phyloP scores from a whole-genome alignment of 2,113 vertebrate genomes.

The Cervus canadensis region DNA sequence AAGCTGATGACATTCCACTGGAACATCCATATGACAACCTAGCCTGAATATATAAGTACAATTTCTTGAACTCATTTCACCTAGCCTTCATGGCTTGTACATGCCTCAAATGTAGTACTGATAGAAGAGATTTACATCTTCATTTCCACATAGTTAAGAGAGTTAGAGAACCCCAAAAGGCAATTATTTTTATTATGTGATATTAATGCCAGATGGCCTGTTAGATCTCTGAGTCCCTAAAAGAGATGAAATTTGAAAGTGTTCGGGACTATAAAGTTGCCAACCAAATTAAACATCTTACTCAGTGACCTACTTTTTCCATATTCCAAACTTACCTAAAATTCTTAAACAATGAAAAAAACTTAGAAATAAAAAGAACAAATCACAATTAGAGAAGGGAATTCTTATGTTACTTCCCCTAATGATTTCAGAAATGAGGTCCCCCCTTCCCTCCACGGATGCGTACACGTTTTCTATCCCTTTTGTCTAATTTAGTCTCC shows the following conservation, averaged over 20 bases:
- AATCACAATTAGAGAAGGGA: not conserved
- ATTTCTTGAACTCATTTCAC: not conserved
- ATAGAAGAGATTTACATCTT: constrained; percentile 44
- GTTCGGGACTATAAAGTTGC: not conserved
- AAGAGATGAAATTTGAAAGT: constrained; percentile 41
- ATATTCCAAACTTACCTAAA: not conserved
- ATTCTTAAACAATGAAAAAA: not conserved
- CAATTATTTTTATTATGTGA: not conserved
- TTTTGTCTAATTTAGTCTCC: not conserved
- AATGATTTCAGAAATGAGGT: not conserved
- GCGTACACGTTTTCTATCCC: not conserved
- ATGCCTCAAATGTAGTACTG: not conserved
- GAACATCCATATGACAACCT: not conserved
- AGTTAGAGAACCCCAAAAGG: constrained; percentile 50
- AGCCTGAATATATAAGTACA: not conserved
- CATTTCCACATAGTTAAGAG: constrained; percentile 44
- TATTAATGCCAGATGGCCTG: not conserved
- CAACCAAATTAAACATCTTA: not conserved
- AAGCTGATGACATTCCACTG: not conserved
- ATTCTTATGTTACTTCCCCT: not conserved
- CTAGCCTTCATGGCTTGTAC: not conserved
- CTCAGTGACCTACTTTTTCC: not conserved
- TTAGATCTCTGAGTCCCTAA: not conserved
- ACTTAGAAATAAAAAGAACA: not conserved
- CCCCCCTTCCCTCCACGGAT: not conserved